These are phyloP conservation scores for Zaprionus lachaisei DNA, from an alignment of 1,140 invertebrate species.

Conservation along the genomic window DNA sequence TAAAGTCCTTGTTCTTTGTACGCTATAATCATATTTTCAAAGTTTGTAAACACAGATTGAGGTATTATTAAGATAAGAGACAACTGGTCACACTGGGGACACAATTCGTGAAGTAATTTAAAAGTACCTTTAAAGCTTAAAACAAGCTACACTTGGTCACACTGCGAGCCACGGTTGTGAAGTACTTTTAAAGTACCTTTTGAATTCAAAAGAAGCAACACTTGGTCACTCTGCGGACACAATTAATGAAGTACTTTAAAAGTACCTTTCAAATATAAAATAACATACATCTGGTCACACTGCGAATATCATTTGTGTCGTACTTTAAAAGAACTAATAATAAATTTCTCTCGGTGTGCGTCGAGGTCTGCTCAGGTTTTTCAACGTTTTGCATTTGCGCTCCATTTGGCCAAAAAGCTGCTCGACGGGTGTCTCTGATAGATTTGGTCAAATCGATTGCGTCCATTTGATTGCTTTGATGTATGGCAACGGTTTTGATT, in stretches of 20 bases:
- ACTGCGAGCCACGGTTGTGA: too few relatives aligned
- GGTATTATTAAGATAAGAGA: not conserved
- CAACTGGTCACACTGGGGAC: not conserved
- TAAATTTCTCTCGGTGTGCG: not conserved
- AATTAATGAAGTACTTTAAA: not conserved
- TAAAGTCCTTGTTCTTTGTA: too few relatives aligned
- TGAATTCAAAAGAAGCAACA: too few relatives aligned
- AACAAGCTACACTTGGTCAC: too few relatives aligned
- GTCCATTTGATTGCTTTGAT: slow-evolving; percentile 73
- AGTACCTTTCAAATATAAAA: too few relatives aligned
- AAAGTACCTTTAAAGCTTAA: too few relatives aligned
- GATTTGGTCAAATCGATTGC: slow-evolving; percentile 23
- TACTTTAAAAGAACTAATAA: too few relatives aligned
- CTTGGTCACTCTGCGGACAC: too few relatives aligned
- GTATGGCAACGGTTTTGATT: slow-evolving; percentile 46
- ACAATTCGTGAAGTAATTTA: too few relatives aligned
- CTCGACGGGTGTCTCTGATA: slow-evolving; percentile 26
- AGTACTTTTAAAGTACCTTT: too few relatives aligned
- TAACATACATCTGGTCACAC: too few relatives aligned
- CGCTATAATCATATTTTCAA: not conserved
- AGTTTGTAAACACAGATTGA: not conserved
- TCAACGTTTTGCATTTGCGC: slow-evolving; percentile 42
- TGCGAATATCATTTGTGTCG: not conserved
- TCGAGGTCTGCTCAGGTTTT: slow-evolving; percentile 33
- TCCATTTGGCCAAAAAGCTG: slow-evolving; percentile 12